Evolutionary conservation across 2,797 vertebrate species (phyloP).

Genomic region (Bradypodion pumilum): DNA sequence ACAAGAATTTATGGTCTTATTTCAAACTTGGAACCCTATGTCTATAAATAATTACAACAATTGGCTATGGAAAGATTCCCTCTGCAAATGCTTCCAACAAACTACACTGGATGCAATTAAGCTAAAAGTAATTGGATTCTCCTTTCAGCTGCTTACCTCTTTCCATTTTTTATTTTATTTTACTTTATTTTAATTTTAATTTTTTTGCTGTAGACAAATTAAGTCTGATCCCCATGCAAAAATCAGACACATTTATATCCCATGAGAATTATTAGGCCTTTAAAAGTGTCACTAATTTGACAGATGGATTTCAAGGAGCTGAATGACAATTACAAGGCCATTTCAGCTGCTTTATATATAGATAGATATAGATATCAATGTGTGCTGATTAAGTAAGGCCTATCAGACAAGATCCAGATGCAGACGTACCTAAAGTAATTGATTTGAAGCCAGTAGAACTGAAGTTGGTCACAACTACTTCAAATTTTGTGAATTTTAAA

Average conservation of each 20-base stretch:
- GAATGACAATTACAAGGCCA: neutral
- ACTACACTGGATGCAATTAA: neutral
- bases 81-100: neutral
- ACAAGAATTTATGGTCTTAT: neutral
- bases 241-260: neutral
- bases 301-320: constrained; percentile 5
- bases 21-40: neutral
- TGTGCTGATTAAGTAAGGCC: neutral
- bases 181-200: too few relatives aligned
- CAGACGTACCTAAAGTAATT: neutral
- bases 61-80: neutral
- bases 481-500: too few relatives aligned
- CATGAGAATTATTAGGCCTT: neutral
- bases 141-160: neutral
- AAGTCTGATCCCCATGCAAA: accelerated
- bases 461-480: neutral
- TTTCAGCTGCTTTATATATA: neutral
- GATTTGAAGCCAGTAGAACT: neutral
- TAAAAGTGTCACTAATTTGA: neutral
- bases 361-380: neutral
- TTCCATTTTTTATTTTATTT: neutral
- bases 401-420: neutral
- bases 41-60: neutral
- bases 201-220: neutral
- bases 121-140: neutral